A percentile compares a stretch with the other conserved stretches of the same genome.
These are phyloP conservation scores for Lithobates sylvaticus DNA, from an alignment of 2,797 vertebrate species.

Conservation along the genomic window DNA sequence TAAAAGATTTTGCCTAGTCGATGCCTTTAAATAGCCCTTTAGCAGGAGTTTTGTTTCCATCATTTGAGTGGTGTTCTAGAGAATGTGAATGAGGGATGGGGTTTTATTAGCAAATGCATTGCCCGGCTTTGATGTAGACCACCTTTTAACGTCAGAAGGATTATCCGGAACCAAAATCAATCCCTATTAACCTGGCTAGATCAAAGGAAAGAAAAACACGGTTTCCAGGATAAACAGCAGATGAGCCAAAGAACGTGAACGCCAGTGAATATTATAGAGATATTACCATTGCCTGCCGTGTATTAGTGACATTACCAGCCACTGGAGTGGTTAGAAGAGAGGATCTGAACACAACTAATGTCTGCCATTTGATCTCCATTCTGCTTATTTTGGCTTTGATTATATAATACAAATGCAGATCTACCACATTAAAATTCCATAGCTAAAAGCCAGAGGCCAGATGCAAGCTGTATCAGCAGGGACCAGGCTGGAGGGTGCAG, in stretches of 20 bases:
- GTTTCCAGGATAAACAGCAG: not conserved
- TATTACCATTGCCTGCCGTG: not conserved
- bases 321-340: conserved; percentile 3
- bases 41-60: too few species aligned
- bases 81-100: conserved; percentile 45
- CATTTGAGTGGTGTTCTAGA: not conserved
- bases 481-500: not conserved
- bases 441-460: not conserved
- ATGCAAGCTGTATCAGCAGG: not conserved
- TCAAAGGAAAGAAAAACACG: conserved; percentile 19
- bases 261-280: not conserved
- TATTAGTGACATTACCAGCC: conserved; percentile 7
- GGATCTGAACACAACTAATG: conserved; percentile 18
- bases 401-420: conserved; percentile 15
- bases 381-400: conserved; percentile 23
- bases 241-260: not conserved
- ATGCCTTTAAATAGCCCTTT: too few species aligned
- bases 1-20: too few species aligned
- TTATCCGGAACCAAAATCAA: conserved; percentile 44
- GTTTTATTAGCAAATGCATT: conserved; percentile 42
- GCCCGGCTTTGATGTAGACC: conserved; percentile 36
- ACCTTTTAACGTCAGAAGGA: conserved; percentile 42
- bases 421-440: conserved; percentile 3
- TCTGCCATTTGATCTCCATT: conserved; percentile 27
- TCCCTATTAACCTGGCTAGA: conserved; percentile 46